These are phyloP conservation scores for Epizoanthus ramosus DNA, from an alignment of 92 coral and sea anemone species.

Conservation along the genomic window DNA sequence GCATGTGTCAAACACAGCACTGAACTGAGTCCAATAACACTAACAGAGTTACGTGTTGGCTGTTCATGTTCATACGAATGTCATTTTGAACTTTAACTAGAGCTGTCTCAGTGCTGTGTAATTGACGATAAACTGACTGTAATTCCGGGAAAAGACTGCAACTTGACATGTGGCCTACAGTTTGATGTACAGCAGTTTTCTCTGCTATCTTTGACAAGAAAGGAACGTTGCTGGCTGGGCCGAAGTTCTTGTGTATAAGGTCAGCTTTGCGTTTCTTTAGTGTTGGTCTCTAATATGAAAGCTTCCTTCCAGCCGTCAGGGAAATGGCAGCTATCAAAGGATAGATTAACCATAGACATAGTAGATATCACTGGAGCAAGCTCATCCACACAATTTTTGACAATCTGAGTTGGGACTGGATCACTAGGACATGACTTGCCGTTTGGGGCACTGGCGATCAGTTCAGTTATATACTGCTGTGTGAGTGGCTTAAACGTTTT, in stretches of 20 bases:
- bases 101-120: slow-evolving; percentile 21
- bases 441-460: slow-evolving; percentile 1
- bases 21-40: slow-evolving; percentile 31
- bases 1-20: slow-evolving; percentile 42
- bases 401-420: slow-evolving; percentile 5
- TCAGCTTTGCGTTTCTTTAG: slow-evolving; percentile 26
- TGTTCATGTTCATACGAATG: slow-evolving; percentile 18
- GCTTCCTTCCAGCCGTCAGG: slow-evolving; percentile 47
- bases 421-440: slow-evolving; percentile 13
- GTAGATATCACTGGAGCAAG: not conserved
- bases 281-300: slow-evolving; percentile 1
- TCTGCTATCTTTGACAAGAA: slow-evolving; percentile 33
- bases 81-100: slow-evolving; percentile 1
- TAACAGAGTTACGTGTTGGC: slow-evolving; percentile 30
- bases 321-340: slow-evolving; percentile 1
- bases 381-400: slow-evolving; percentile 13
- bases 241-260: slow-evolving; percentile 6
- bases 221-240: slow-evolving; percentile 31
- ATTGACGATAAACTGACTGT: slow-evolving; percentile 35
- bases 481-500: slow-evolving; percentile 22
- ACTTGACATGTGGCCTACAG: slow-evolving; percentile 2
- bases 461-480: not conserved
- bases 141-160: slow-evolving; percentile 16
- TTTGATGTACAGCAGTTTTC: slow-evolving; percentile 38
- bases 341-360: not conserved